Conservation (phyloP, 2,113 vertebrate species). For the Stegostoma tigrinum region DNA sequence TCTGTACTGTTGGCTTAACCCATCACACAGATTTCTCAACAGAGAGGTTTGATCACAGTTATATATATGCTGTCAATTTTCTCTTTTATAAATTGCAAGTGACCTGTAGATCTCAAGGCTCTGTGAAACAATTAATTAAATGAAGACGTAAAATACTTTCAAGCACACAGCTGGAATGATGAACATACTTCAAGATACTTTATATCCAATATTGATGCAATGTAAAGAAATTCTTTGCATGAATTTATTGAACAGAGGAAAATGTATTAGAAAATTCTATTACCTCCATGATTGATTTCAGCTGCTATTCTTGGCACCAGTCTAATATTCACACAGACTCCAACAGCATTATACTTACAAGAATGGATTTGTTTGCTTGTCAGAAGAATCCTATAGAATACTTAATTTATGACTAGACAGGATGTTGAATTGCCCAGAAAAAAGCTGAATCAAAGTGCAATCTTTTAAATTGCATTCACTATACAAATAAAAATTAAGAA, state of each 20-base stretch:
- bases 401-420: slow-evolving; percentile 1
- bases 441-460: neutral
- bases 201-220: neutral
- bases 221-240: neutral
- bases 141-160: neutral
- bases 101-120: neutral
- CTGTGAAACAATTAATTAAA: neutral
- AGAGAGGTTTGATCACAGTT: neutral
- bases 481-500: neutral
- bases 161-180: neutral
- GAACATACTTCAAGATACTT: neutral
- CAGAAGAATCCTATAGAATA: slow-evolving; percentile 22
- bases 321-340: neutral
- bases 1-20: neutral
- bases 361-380: neutral
- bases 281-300: slow-evolving; percentile 26
- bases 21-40: neutral
- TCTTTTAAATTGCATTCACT: slow-evolving; percentile 1
- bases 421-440: neutral
- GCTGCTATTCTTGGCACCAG: slow-evolving; percentile 28
- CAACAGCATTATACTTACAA: neutral
- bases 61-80: neutral
- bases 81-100: neutral
- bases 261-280: slow-evolving; percentile 26
- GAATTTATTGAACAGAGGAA: slow-evolving; percentile 17